Evolutionary conservation across 1,140 invertebrate genomes (phyloP), one percentile per base, ranked within the genome.

Genomic region (Procambarus virginalis): DNA sequence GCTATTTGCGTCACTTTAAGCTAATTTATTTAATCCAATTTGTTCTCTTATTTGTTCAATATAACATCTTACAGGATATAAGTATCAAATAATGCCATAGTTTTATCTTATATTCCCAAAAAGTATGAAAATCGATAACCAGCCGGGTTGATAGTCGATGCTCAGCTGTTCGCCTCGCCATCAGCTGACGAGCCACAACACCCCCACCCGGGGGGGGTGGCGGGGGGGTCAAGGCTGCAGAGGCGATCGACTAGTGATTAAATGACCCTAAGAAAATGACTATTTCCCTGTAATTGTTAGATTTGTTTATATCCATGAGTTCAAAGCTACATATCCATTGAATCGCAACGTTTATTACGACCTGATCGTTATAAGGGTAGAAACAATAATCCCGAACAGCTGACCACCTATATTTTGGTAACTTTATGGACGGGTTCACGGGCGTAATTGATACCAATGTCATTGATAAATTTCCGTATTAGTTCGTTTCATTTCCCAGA

Each of bases 131-230:
- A 89, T 89, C 88, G 88, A 89, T 89, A 89, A 51, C 73, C 70
- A 83, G 88, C 81, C 76, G 88, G 88, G 84, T 79, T 79, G 84
- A 45, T 78, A 60, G 82, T 68, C 88, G 88, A 89, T 89, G 88
- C 79, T 89, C 88, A 89, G 88, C 88, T 89, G 88, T 89, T 87
- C n/a, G 76, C 64, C 58, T 58, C n/a, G 55, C 73, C 88, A 89
- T 89, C 88, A 89, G 88, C 88, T 89, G 88, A 89, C 88, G 81
- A 77, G 81, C 88, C 88, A 89, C 88, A 89, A 89, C 88, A 89
- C 88, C 77, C 87, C 87, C 81, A 84, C 81, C 45, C 48, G 70
- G 81, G 88, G 87, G 81, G 73, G 12, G 14, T n/a, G 51, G 58
- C 49, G 85, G 78, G 55, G n/a, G 70, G 70, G 70, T 82, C 88